These are phyloP conservation scores for Cetoscarus ocellatus DNA, from an alignment of 2,797 vertebrate species.

Conservation along the genomic window DNA sequence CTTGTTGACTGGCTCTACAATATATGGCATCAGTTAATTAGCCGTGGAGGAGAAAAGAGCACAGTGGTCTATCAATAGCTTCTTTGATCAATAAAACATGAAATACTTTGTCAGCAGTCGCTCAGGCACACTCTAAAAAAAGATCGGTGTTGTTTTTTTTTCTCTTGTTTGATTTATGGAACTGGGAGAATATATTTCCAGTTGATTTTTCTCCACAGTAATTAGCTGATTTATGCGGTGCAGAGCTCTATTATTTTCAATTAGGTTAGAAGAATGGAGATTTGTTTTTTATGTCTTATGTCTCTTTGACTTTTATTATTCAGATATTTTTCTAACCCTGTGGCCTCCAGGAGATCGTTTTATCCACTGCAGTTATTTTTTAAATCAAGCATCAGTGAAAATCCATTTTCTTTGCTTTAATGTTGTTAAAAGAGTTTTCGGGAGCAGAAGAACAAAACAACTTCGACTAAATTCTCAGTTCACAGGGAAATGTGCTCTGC, in stretches of 20 bases:
- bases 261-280: conserved; percentile 21
- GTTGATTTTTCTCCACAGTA: conserved; percentile 1
- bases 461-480: too few relatives aligned
- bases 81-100: conserved; percentile 79
- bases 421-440: too few relatives aligned
- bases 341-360: background rate
- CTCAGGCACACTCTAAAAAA: conserved; percentile 36
- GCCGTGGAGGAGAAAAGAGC: conserved; percentile 36
- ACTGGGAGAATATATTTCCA: background rate
- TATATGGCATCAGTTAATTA: conserved; percentile 67
- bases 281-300: conserved; percentile 15
- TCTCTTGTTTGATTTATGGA: conserved; percentile 19
- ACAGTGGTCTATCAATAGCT: conserved; percentile 42
- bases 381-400: too few relatives aligned
- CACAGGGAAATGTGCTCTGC: too few relatives aligned
- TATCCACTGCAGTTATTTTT: background rate
- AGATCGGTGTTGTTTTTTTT: background rate
- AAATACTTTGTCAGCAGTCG: conserved; percentile 58
- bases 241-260: conserved; percentile 4
- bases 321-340: background rate
- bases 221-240: background rate
- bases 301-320: conserved; percentile 10
- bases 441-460: too few relatives aligned
- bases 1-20: conserved; percentile 58
- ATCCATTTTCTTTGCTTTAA: too few relatives aligned